These are phyloP conservation scores for Stegostoma tigrinum DNA, from an alignment of 2,113 vertebrate genomes.

Conservation along the genomic window DNA sequence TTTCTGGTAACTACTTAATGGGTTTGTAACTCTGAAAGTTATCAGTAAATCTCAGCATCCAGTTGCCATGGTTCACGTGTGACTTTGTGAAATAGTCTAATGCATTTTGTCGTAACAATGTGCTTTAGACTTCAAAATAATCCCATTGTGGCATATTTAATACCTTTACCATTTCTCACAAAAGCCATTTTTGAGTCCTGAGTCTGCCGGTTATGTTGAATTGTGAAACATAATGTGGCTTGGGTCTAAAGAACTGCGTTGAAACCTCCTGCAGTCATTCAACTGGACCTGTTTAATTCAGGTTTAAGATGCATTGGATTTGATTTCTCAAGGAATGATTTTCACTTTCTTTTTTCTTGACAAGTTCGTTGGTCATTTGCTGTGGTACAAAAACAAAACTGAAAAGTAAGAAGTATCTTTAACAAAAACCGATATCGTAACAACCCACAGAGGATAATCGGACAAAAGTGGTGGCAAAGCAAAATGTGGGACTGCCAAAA, in stretches of 20 bases:
- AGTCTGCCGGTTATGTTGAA: background rate
- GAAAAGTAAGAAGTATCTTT: background rate
- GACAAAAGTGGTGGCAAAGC: background rate
- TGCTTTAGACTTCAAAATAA: background rate
- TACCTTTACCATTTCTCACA: background rate
- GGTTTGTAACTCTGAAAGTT: background rate
- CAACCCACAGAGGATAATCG: background rate
- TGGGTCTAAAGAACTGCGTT: background rate
- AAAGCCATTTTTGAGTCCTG: background rate
- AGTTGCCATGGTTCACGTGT: background rate
- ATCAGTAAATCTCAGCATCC: conserved; percentile 14
- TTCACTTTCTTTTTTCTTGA: background rate
- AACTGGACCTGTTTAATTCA: background rate
- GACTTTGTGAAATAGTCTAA: background rate
- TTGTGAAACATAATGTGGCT: background rate
- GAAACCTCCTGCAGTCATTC: background rate
- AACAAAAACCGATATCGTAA: background rate
- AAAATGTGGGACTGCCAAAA: background rate
- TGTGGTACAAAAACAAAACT: background rate
- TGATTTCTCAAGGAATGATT: background rate
- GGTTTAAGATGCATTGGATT: background rate
- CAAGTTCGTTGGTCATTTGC: background rate
- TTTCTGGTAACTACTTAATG: conserved; percentile 10
- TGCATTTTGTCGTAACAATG: background rate
- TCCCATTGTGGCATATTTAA: background rate